Evolutionary conservation across 2,888 invertebrate genomes (phyloP).

Genomic region (Heliconius erato): DNA sequence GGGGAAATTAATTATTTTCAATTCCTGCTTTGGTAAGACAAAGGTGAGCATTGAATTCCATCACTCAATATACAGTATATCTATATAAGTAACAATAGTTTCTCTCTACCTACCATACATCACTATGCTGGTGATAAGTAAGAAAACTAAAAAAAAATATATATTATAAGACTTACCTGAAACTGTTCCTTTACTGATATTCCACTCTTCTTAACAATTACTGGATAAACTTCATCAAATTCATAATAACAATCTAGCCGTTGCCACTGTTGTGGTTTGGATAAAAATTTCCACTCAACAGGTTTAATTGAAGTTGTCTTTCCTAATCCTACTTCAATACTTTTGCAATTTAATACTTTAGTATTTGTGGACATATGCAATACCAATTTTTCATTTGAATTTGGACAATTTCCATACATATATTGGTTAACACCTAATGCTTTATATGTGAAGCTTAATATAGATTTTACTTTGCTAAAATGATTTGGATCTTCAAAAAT

Average conservation of each 20-base stretch:
- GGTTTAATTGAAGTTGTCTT: conserved; percentile 85
- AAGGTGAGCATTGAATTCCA: no score
- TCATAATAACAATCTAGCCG: conserved; percentile 91
- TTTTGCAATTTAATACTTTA: conserved; percentile 87
- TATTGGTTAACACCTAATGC: conserved; percentile 83
- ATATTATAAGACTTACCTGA: conserved; percentile 76
- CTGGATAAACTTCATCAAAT: conserved; percentile 91
- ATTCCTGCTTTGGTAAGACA: no score
- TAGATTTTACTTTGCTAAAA: conserved; percentile 85
- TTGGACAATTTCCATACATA: conserved; percentile 86
- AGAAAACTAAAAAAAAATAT: background rate
- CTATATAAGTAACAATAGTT: no score
- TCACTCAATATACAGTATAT: no score
- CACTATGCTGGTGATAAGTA: background rate
- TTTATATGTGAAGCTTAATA: conserved; percentile 86
- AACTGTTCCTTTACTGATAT: conserved; percentile 89
- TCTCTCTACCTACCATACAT: no score
- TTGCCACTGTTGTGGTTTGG: conserved; percentile 90
- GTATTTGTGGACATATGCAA: conserved; percentile 86
- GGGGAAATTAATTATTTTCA: no score
- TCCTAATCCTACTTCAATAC: conserved; percentile 84
- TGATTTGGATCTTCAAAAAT: conserved; percentile 86
- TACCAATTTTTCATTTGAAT: conserved; percentile 87
- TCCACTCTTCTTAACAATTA: conserved; percentile 86
- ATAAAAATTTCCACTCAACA: conserved; percentile 91